Conservation (phyloP, 2,113 vertebrate genomes). For the Bubo bubo region DNA sequence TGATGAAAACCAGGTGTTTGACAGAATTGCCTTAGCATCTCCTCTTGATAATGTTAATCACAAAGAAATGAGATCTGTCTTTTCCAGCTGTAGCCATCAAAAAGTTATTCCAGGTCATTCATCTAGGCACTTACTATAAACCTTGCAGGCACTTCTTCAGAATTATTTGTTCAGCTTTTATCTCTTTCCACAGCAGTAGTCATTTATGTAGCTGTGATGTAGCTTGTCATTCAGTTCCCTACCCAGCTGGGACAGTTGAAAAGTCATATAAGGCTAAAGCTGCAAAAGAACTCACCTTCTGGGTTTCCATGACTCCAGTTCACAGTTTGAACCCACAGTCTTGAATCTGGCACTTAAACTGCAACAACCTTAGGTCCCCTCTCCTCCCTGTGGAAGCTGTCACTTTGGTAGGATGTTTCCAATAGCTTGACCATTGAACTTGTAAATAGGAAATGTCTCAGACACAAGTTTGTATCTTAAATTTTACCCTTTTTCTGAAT, state of each 20-base stretch:
- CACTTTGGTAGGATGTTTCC: neutral
- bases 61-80: neutral
- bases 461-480: neutral
- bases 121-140: neutral
- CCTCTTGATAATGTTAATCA: neutral
- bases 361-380: neutral
- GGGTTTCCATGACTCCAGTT: neutral
- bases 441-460: neutral
- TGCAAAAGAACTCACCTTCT: neutral
- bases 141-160: neutral
- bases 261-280: neutral
- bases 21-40: neutral
- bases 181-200: neutral
- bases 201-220: neutral
- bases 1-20: conserved; percentile 7
- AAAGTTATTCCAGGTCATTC: neutral
- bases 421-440: neutral
- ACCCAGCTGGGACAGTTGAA: neutral
- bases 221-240: neutral
- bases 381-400: neutral
- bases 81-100: neutral
- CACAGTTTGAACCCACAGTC: neutral
- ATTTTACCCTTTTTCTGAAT: neutral
- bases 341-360: neutral
- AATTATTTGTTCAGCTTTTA: neutral